Percentiles rank a stretch among this genome's conserved stretches.
Conservation (phyloP, 1,140 invertebrate species). For the Pseudomyrmex concolor region DNA sequence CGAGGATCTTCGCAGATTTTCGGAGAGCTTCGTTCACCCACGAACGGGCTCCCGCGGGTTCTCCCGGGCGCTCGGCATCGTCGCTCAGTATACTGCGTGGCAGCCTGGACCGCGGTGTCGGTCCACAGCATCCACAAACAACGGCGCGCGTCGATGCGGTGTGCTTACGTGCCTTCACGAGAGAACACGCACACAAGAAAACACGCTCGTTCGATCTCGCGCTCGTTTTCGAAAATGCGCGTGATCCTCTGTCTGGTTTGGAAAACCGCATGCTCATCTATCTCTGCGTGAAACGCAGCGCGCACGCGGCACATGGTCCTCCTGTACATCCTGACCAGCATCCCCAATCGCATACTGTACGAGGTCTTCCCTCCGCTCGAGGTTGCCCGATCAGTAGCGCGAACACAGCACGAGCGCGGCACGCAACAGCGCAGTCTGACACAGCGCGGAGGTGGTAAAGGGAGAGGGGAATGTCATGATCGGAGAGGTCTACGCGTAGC, state of each 20-base stretch:
- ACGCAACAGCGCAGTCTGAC: not conserved
- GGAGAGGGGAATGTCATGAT: conserved; percentile 5
- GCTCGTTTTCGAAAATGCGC: not conserved
- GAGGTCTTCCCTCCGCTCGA: conserved; percentile 22
- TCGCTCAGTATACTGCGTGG: conserved; percentile 71
- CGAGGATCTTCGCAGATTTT: conserved; percentile 83
- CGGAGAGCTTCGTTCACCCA: conserved; percentile 76
- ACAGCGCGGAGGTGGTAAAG: not conserved
- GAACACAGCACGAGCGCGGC: conserved; percentile 23
- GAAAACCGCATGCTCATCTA: conserved; percentile 35
- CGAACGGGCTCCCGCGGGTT: conserved; percentile 66
- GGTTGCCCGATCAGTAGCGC: conserved; percentile 39
- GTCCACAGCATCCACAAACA: conserved; percentile 45
- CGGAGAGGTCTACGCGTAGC: not conserved
- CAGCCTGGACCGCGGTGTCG: conserved; percentile 71
- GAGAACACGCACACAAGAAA: conserved; percentile 29
- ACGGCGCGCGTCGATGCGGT: conserved; percentile 62
- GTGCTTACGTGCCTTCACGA: conserved; percentile 59
- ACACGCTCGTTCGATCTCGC: not conserved
- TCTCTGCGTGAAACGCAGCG: not conserved
- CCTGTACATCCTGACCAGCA: conserved; percentile 2
- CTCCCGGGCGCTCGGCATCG: conserved; percentile 70
- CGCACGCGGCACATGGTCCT: conserved; percentile 49
- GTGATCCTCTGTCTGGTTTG: conserved; percentile 31
- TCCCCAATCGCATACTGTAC: conserved; percentile 6